Conservation (phyloP, 2,888 invertebrate genomes). For the Orthosia gothica region DNA sequence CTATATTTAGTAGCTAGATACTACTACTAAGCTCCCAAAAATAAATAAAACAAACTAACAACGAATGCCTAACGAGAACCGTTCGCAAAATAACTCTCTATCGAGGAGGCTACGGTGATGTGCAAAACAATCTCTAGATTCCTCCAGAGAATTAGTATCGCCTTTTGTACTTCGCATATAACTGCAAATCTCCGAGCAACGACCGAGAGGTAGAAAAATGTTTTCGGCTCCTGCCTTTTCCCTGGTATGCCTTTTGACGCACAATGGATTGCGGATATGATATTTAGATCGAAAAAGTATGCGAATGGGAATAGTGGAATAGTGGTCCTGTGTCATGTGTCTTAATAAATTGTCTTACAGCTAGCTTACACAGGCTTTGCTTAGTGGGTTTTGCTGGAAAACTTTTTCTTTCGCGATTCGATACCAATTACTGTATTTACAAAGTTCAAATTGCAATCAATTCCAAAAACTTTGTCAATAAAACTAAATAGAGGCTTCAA, state of each 20-base stretch:
- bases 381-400: background rate
- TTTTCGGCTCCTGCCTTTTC: slow-evolving; percentile 68
- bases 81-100: slow-evolving; percentile 69
- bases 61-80: slow-evolving; percentile 59
- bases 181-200: slow-evolving; percentile 56
- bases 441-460: too few species aligned
- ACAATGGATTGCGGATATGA: slow-evolving; percentile 72
- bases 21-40: background rate
- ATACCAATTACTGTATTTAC: too few species aligned
- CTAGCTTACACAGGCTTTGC: background rate
- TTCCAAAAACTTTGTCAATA: too few species aligned
- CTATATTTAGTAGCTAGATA: too few species aligned
- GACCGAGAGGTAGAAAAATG: slow-evolving; percentile 67
- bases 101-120: slow-evolving; percentile 62
- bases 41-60: slow-evolving; percentile 20
- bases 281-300: slow-evolving; percentile 64
- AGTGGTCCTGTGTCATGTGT: slow-evolving; percentile 40
- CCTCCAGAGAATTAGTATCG: slow-evolving; percentile 71
- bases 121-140: slow-evolving; percentile 67
- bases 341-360: slow-evolving; percentile 35
- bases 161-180: slow-evolving; percentile 67
- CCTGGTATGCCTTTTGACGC: slow-evolving; percentile 71
- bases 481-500: background rate
- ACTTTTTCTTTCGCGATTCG: too few species aligned
- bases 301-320: slow-evolving; percentile 39